Base-by-base conservation (phyloP, 2,888 invertebrate species). In the Ormyrus rosae region DNA sequence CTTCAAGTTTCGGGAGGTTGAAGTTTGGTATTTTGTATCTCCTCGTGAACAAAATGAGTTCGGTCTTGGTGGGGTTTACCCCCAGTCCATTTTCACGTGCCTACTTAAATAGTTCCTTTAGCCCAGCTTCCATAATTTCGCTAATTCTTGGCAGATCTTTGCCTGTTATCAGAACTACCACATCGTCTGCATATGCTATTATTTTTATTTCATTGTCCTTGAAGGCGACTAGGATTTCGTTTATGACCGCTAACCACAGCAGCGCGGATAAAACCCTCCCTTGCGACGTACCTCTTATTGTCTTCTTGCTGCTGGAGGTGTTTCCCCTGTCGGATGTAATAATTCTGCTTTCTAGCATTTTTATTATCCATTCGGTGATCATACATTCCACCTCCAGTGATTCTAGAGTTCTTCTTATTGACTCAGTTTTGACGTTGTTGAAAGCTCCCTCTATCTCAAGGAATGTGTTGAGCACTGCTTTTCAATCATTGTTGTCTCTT, bases 241-340 rank as follows among this genome's bases (percentile, higher is more conserved):
- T 83, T 6, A 86, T 82, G 6, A 87, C 84, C 5, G 86, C 78
- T 56, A 74, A 81, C 86, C 87, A 88, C 45, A 87, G 78, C 3
- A 88, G 78, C 0, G 86, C 86, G 0, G 85, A 87, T 5, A 86
- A 80, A 7, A 86, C 86, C 7, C 86, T 87, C 6, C 86, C 86
- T 78, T 87, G 88, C 8, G 86, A 85, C 65, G 86, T 88, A 7
- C 86, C 87, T 73, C 69, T 72, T 1, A 61, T 81, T 2, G 70
- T 71, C 6, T 48, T 58, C 50, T 13, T 64, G 6, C 45, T 72
- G 9, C 11, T 50, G 5, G 13, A 34, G 50, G 45, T 69, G 56
- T 61, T 34, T 51, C 58, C 56, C 11, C 61, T 64, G 9, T 65
- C 60, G 60, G 6, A 80, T 80, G 10, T 34, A 51, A 79, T 69